Evolutionary conservation across 1,140 invertebrate species (phyloP).

Genomic region (Papilio aristodemus): DNA sequence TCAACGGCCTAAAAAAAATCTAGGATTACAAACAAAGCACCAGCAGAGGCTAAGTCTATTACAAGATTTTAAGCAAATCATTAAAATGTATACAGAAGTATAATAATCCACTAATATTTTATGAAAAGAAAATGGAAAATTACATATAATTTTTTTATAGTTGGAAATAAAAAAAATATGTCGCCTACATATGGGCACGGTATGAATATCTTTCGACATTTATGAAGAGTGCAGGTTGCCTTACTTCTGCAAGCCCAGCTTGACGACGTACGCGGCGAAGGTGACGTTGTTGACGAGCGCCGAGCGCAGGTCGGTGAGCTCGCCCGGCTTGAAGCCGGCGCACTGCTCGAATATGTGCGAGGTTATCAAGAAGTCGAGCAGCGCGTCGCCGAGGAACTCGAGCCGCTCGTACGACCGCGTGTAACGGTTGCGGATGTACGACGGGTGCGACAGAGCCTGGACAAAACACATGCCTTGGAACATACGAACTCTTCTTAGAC

Average conservation of each 20-base stretch:
- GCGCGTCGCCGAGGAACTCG: slow-evolving; percentile 97
- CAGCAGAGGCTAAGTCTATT: too few species aligned
- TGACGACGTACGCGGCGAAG: slow-evolving; percentile 94
- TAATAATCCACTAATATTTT: too few species aligned
- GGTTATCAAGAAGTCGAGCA: slow-evolving; percentile 96
- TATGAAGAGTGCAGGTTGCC: slow-evolving; percentile 42
- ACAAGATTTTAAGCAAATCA: too few species aligned
- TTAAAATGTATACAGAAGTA: too few species aligned
- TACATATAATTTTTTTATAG: too few species aligned
- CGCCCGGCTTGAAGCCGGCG: slow-evolving; percentile 86
- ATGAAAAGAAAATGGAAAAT: too few species aligned
- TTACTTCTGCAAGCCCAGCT: slow-evolving; percentile 88
- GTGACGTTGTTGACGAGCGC: slow-evolving; percentile 97
- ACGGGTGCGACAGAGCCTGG: slow-evolving; percentile 96
- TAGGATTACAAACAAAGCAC: too few species aligned
- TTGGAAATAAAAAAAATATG: too few species aligned
- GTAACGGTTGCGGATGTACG: slow-evolving; percentile 90
- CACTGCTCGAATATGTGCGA: slow-evolving; percentile 91
- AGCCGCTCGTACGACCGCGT: slow-evolving; percentile 96
- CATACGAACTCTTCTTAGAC: too few species aligned
- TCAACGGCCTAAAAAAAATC: too few species aligned
- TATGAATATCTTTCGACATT: too few species aligned
- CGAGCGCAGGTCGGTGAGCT: slow-evolving; percentile 94
- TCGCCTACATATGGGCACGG: too few species aligned
- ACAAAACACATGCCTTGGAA: slow-evolving; percentile 29